phyloP scores from a whole-genome alignment of 2,113 vertebrate genomes.

The Erythrolamprus reginae region DNA sequence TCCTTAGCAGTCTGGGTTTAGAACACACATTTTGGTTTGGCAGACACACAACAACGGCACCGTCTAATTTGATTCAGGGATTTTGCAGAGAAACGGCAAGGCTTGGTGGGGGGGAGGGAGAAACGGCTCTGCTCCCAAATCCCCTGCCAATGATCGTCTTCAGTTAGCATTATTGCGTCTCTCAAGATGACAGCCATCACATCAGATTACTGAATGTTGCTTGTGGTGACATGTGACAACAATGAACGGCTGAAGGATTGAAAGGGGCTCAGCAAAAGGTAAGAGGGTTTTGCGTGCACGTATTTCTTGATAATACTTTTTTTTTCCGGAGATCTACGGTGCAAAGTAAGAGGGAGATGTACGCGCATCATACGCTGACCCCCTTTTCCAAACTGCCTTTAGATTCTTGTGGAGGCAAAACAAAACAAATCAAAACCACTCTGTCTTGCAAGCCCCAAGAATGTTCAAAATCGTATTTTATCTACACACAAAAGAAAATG shows the following conservation, averaged over 20 bases:
- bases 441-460: neutral
- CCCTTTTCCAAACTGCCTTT: neutral
- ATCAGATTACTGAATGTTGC: conserved; percentile 56
- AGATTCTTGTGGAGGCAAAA: neutral
- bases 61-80: conserved; percentile 42
- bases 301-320: neutral
- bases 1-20: neutral
- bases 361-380: neutral
- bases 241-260: conserved; percentile 42
- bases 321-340: neutral
- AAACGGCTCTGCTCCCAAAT: conserved; percentile 42
- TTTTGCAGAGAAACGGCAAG: neutral
- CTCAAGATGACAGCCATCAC: conserved; percentile 65
- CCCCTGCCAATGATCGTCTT: conserved; percentile 49
- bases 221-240: conserved; percentile 50
- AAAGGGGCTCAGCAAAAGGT: neutral
- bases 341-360: neutral
- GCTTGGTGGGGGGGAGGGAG: conserved; percentile 2
- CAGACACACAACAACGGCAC: neutral
- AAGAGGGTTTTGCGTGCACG: neutral
- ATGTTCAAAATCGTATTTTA: neutral
- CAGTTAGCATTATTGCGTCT: conserved; percentile 44
- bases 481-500: neutral
- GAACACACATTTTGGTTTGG: neutral
- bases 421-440: neutral